Evolutionary conservation across 2,113 vertebrate genomes (phyloP).

Genomic region (Ranitomeya imitator): DNA sequence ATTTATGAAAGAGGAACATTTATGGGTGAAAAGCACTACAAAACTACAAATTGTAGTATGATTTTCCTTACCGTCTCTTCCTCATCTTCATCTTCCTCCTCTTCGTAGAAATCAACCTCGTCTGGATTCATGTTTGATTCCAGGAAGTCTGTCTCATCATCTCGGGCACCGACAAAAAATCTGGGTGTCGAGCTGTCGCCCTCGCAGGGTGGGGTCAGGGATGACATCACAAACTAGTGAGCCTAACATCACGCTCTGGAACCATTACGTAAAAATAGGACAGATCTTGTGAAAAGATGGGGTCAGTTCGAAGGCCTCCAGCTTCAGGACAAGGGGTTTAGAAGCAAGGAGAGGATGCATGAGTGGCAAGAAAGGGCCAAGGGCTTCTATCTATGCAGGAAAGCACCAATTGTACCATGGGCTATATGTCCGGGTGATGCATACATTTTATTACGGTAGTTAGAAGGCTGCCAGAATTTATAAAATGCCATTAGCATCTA

Average conservation of each 20-base stretch:
- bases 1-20: not conserved
- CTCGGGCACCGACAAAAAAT: constrained; percentile 95
- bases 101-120: constrained; percentile 86
- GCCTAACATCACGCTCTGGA: constrained; percentile 79
- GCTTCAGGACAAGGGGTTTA: not conserved
- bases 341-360: not conserved
- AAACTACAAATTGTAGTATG: not conserved
- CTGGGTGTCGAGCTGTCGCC: constrained; percentile 83
- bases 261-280: constrained; percentile 62
- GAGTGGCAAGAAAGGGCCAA: not conserved
- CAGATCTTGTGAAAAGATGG: constrained; percentile 40
- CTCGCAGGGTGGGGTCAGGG: constrained; percentile 85
- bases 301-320: constrained; percentile 23
- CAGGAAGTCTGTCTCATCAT: constrained; percentile 88
- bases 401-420: not conserved
- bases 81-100: constrained; percentile 84
- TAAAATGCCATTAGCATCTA: not conserved
- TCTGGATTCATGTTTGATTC: constrained; percentile 88
- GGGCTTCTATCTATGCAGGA: not conserved
- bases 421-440: not conserved
- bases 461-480: not conserved
- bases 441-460: not conserved
- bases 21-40: not conserved
- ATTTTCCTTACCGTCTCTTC: constrained; percentile 58
- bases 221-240: constrained; percentile 89